A percentile compares a stretch with the other conserved stretches of the same genome.
Evolutionary conservation across 2,888 invertebrate genomes (phyloP).

Genomic region (Melitaea athalia): DNA sequence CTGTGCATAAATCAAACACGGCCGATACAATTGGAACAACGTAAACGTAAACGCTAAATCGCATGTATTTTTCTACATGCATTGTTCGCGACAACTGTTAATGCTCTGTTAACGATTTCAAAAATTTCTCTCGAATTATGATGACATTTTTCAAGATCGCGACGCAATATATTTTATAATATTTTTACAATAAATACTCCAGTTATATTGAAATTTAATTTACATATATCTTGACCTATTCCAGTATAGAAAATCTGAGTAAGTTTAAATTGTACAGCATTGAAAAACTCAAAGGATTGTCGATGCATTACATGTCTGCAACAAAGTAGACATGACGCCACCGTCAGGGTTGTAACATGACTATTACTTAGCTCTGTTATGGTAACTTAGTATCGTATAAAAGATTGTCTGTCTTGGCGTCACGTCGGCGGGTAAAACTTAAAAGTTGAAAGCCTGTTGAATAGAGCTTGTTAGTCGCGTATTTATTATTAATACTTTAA

Average conservation of each 20-base stretch:
- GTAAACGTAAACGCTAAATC: slow-evolving; percentile 40
- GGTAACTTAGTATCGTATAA: neutral
- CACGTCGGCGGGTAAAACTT: slow-evolving; percentile 2
- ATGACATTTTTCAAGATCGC: too few species aligned
- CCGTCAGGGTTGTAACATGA: slow-evolving; percentile 7
- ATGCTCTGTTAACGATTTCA: slow-evolving; percentile 27
- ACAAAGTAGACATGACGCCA: neutral
- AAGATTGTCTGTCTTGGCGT: slow-evolving; percentile 2
- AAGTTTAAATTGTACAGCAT: neutral
- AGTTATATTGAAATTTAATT: too few species aligned
- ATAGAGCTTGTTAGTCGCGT: neutral
- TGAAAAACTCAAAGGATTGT: neutral
- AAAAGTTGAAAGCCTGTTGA: neutral
- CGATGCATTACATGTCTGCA: neutral
- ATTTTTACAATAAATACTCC: too few species aligned
- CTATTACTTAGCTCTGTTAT: slow-evolving; percentile 6
- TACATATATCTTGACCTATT: neutral
- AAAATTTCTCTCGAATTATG: slow-evolving; percentile 18
- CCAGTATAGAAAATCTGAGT: neutral
- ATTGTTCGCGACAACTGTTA: slow-evolving; percentile 34
- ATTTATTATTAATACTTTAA: neutral
- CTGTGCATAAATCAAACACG: slow-evolving; percentile 47
- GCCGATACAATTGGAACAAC: slow-evolving; percentile 44
- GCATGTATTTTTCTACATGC: slow-evolving; percentile 35
- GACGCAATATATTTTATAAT: too few species aligned